Conservation (phyloP, 30 jellyfish, hydroid and myxozoan species). For the Aurelia aurita region DNA sequence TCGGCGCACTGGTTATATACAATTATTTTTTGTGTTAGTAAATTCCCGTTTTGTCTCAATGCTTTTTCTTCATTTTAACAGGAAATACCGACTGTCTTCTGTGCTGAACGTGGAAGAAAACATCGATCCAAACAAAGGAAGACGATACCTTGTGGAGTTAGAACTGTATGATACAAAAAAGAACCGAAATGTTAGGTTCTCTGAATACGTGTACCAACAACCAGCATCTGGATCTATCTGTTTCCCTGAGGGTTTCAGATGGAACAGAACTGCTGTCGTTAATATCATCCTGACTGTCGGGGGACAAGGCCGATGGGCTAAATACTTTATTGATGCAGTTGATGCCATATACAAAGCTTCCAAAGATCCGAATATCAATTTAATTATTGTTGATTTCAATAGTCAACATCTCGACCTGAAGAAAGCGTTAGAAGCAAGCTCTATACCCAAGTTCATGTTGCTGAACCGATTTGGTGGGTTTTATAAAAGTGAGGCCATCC, state of each 20-base stretch:
- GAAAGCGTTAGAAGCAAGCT: conserved; percentile 58
- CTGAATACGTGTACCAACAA: conserved; percentile 79
- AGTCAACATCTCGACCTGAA: conserved; percentile 77
- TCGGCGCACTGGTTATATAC: too few relatives aligned
- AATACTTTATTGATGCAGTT: conserved; percentile 74
- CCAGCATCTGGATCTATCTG: conserved; percentile 45
- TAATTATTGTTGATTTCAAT: conserved; percentile 87
- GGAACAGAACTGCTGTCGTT: conserved; percentile 89
- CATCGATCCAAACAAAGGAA: conserved; percentile 70
- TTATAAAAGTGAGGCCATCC: conserved; percentile 91
- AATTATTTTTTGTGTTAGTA: too few relatives aligned
- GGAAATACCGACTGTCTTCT: conserved; percentile 65
- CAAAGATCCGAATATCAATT: conserved; percentile 69
- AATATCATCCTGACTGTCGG: conserved; percentile 88
- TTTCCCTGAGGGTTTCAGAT: conserved; percentile 81
- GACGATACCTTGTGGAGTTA: conserved; percentile 85
- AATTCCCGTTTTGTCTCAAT: not conserved
- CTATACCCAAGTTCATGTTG: conserved; percentile 73
- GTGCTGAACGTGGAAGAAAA: conserved; percentile 83
- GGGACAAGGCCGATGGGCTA: conserved; percentile 96
- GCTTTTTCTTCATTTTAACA: not conserved
- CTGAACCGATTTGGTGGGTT: conserved; percentile 72
- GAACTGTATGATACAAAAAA: conserved; percentile 41
- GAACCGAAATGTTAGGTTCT: conserved; percentile 59
- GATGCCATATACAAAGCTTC: conserved; percentile 77